Evolutionary conservation across 2,113 vertebrate species (phyloP), one percentile per base, ranked within the genome.

Genomic region (Litocranius walleri): DNA sequence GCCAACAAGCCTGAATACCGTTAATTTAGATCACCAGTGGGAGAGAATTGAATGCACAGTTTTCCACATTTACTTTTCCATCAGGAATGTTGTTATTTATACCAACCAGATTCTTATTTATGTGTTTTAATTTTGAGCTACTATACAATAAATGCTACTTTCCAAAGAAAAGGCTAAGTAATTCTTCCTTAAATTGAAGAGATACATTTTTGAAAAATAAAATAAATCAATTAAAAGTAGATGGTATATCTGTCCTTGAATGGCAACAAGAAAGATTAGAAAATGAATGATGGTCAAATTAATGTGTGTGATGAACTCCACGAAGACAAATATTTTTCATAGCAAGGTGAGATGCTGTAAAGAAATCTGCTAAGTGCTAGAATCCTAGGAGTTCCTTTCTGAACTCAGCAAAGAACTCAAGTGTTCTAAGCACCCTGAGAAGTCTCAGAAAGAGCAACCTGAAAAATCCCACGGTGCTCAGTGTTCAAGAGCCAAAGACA

Each of bases 21-120:
- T 81, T 94, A 96, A 97, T 97, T 97, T 89, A 95, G 50, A 94
- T 80, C 50, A 96, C 59, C 90, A 71, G 56, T 95, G 61, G 52
- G 61, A 92, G 13, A 85, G 43, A 81, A 95, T 43, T 62, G 77
- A 98, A 19, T n/a, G 50, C 19, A 82, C 43, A 82, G 43, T 74
- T 96, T 97, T 90, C 85, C 61, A 94, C 88, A 80, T 67, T 96
- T 86, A 78, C 64, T 94, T 95, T 85, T 95, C 88, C 23, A 92
- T 89, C 43, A 84, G 85, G 10, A 80, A 86, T 88, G 50, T 71
- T 93, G 80, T 54, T 77, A 83, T 81, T 94, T 95, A 30, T 6
- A 64, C 19, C 33, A 57, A 80, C 30, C 86, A 62, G 56, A 64
- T 13, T 10, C 23, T 97, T 50, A 62, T 45, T 83, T 91, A n/a